Evolutionary conservation across 2,113 vertebrate genomes (phyloP).

Genomic region (Centropus unirufus): DNA sequence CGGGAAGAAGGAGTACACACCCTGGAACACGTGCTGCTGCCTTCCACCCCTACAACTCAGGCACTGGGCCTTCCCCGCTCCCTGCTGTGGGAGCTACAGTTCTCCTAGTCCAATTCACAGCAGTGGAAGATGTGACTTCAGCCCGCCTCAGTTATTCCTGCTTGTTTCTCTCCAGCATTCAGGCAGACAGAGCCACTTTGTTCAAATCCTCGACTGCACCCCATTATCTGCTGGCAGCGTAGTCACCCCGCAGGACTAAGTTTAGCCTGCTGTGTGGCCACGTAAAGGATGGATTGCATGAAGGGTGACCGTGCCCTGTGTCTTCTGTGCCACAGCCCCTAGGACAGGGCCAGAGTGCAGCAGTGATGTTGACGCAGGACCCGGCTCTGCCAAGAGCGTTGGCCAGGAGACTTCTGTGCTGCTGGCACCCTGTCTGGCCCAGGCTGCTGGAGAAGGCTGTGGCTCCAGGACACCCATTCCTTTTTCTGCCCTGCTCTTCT

Average conservation of each 20-base stretch:
- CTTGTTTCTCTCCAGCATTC: not conserved
- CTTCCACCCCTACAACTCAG: not conserved
- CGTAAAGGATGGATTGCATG: not conserved
- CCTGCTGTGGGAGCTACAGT: not conserved
- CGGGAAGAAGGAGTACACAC: not conserved
- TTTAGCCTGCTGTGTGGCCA: not conserved
- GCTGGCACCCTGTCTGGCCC: not conserved
- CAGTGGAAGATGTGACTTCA: not conserved
- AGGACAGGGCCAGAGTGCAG: not conserved
- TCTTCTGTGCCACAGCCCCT: not conserved
- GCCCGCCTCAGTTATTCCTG: not conserved
- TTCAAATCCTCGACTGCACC: not conserved
- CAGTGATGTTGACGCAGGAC: not conserved
- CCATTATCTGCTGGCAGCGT: not conserved
- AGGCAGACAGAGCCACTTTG: not conserved
- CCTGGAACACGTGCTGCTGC: not conserved
- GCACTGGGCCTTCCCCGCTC: accelerated
- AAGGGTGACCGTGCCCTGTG: not conserved
- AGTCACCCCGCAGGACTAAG: not conserved
- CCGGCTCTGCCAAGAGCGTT: not conserved
- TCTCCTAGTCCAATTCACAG: not conserved
- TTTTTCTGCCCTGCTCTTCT: not conserved
- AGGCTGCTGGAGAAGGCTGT: not conserved
- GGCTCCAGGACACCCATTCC: not conserved
- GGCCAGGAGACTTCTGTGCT: not conserved